Base-by-base conservation (phyloP, 37 sponge, comb jelly and placozoan genomes). In the Chondrosia reniformis region DNA sequence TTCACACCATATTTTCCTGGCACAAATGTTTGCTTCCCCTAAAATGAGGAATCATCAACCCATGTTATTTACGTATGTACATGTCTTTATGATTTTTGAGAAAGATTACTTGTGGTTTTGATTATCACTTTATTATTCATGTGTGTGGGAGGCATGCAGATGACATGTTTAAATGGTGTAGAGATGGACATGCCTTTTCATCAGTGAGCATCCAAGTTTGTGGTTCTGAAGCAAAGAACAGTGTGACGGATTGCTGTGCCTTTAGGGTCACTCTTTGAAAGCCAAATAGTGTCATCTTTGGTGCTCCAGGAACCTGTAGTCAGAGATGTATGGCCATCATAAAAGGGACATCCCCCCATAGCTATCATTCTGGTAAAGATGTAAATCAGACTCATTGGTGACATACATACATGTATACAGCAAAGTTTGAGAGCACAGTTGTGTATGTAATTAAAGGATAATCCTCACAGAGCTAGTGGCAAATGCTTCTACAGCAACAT, bases 251-350 rank as follows among this genome's bases (percentile, higher is more conserved):
- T 36, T 78, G 43, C 25, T 80, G 83, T 17, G 93, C 77, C 5
- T 80, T 69, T 22, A 92, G 82, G 32, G 43, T 63, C 12, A 92
- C 83, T 27, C 87, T 80, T 63, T 92, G 71, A 52, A 92, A 92
- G 4, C 80, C 93, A 87, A 92, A 80, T 56, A 88, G 49, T 55
- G 84, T 45, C 43, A 84, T 87, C 88, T 75, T 2, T n/a, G 88
- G 93, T 19, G 79, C 85, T 62, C 82, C 82, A 25, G 83, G 80
- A 12, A 80, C 84, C 85, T 84, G 55, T 9, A 42, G 43, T 0
- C 56, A n/a, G 9, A 24, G 59, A 81, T 25, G 17, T 5, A 74
- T n/a, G n/a, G n/a, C n/a, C n/a, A n/a, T n/a, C n/a, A n/a, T n/a
- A n/a, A n/a, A n/a, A n/a, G n/a, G n/a, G n/a, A n/a, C n/a, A n/a